These are phyloP conservation scores for Trichogramma evanescens DNA, from an alignment of 2,888 invertebrate species.

Conservation along the genomic window DNA sequence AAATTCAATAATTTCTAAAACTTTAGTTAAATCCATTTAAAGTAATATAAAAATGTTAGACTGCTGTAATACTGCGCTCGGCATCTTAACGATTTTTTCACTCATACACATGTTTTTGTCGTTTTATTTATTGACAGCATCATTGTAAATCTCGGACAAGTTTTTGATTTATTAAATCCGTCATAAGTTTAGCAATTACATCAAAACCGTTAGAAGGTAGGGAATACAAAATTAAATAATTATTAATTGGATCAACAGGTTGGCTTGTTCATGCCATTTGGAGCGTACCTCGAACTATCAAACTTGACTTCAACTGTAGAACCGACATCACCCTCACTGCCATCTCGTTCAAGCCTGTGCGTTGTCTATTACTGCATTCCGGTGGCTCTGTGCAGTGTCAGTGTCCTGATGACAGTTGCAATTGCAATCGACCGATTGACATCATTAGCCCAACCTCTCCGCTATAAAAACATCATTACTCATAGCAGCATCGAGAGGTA, in stretches of 20 bases:
- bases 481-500: conserved; percentile 55
- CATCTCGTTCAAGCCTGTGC: conserved; percentile 45
- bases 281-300: conserved; percentile 54
- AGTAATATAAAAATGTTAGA: no score
- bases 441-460: conserved; percentile 56
- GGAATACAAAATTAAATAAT: conserved; percentile 1
- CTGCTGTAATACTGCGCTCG: no score
- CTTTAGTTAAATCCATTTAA: no score
- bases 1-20: no score
- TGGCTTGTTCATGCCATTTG: conserved; percentile 56
- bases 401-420: conserved; percentile 56
- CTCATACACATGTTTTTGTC: no score
- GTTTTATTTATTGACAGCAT: no score
- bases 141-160: not conserved
- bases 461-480: conserved; percentile 60
- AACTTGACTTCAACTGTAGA: conserved; percentile 30
- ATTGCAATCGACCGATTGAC: conserved; percentile 59
- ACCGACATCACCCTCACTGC: no score
- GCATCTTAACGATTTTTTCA: no score
- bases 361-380: conserved; percentile 55
- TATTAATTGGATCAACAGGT: conserved; percentile 32
- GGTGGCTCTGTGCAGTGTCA: conserved; percentile 55
- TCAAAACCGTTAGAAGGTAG: not conserved
- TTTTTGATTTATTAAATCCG: no score
- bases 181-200: no score